Conservation (phyloP, 2,888 invertebrate genomes). For the Tetranychus piercei region DNA sequence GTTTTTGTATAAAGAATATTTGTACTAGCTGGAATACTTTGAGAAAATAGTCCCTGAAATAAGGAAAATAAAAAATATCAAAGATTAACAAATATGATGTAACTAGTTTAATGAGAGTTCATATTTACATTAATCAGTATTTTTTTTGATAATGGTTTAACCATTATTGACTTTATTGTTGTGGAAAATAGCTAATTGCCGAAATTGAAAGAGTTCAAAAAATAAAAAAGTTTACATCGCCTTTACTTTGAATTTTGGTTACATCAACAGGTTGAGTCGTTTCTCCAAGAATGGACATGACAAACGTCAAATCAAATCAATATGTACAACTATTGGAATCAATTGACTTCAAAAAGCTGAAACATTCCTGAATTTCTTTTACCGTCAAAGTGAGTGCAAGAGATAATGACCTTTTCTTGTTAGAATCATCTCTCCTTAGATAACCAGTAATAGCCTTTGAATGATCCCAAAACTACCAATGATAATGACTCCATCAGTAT, state of each 20-base stretch:
- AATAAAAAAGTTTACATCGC: slow-evolving; percentile 55
- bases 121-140: background rate
- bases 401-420: slow-evolving; percentile 41
- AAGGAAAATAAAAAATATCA: too few relatives aligned
- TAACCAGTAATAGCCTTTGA: slow-evolving; percentile 64
- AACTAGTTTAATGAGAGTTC: too few relatives aligned
- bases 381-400: slow-evolving; percentile 63
- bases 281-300: slow-evolving; percentile 61
- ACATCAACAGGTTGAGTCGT: slow-evolving; percentile 53
- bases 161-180: too few relatives aligned
- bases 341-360: slow-evolving; percentile 41
- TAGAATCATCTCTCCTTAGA: slow-evolving; percentile 47
- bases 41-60: background rate
- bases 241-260: slow-evolving; percentile 46
- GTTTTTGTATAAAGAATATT: slow-evolving; percentile 55
- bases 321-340: background rate
- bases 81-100: too few relatives aligned
- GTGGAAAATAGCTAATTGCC: slow-evolving; percentile 69
- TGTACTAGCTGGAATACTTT: slow-evolving; percentile 35
- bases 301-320: slow-evolving; percentile 47
- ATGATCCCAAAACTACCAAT: slow-evolving; percentile 90
- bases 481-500: slow-evolving; percentile 65
- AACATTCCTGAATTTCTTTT: slow-evolving; percentile 53
- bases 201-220: slow-evolving; percentile 59
- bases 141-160: background rate